Conservation (phyloP, 2,888 invertebrate genomes). For the Xestia xanthographa region DNA sequence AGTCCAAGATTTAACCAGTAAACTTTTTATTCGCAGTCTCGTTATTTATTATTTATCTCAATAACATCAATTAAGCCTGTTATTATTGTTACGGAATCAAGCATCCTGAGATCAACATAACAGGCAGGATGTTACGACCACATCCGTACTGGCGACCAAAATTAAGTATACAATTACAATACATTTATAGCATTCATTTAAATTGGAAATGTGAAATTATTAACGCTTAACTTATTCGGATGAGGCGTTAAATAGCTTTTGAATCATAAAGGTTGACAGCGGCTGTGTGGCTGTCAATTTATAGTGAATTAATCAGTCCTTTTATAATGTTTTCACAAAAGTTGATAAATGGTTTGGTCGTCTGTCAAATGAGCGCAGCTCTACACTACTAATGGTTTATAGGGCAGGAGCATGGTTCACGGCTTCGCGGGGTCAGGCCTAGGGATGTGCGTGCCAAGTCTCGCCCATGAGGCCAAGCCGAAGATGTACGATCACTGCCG, state of each 20-base stretch:
- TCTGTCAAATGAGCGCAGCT: conserved; percentile 59
- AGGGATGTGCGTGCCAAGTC: conserved; percentile 71
- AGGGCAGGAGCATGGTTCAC: conserved; percentile 56
- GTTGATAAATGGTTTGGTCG: conserved; percentile 64
- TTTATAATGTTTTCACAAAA: conserved; percentile 52
- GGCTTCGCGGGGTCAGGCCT: conserved; percentile 60
- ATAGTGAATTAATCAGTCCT: conserved; percentile 59
- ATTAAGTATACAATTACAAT: conserved; percentile 45
- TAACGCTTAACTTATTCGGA: conserved; percentile 39
- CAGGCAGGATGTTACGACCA: conserved; percentile 50
- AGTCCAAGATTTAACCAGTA: conserved; percentile 22
- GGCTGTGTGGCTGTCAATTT: conserved; percentile 52
- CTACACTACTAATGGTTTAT: conserved; percentile 50
- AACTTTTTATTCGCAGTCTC: conserved; percentile 16
- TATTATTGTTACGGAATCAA: conserved; percentile 43
- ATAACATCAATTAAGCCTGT: conserved; percentile 36
- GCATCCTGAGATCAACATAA: conserved; percentile 30
- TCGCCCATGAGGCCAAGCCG: conserved; percentile 63
- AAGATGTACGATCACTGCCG: conserved; percentile 74
- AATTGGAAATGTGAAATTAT: conserved; percentile 51
- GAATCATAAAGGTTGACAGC: conserved; percentile 54
- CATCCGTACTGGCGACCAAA: conserved; percentile 50
- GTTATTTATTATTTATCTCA: conserved; percentile 39
- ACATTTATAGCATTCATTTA: conserved; percentile 41
- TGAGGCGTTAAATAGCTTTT: conserved; percentile 57